Base-by-base conservation (phyloP, 2,113 vertebrate genomes). In the Mellivora capensis region DNA sequence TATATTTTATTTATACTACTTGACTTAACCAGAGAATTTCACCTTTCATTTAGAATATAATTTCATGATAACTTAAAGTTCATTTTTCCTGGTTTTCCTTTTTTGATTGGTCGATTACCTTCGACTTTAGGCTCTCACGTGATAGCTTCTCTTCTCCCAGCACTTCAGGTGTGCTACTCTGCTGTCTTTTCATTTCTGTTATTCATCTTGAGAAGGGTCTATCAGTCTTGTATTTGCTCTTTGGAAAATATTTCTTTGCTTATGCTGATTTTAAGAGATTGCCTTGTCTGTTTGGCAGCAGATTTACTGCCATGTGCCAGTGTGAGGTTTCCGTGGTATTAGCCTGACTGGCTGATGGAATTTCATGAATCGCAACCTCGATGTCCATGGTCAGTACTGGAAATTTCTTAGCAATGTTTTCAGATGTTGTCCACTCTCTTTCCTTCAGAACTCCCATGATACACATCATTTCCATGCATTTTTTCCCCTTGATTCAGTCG, bases 121-220 rank as follows among this genome's bases (percentile, higher is more conserved):
- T 71, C 20, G 2, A 47, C 54, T 71, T 9, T 3, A 29, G 20
- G 0, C 17, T 37, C 42, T 44, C 13, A 20, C 25, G 7, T 18
- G 17, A 29, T 7, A 4, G 0, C 7, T 31, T 37, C 71, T 44
- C 39, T 59, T 77, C 7, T 0, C 15, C 20, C 17, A 71, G 5
- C 14, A 39, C 42, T 72, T 44, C 29, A 15, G 34, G 52, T 29
- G 39, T 20, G 61, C 2, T 13, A 4, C 52, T 44, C 9, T 57
- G 12, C 15, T 31, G 4, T 37, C 84, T 69, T 59, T 71, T 47
- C 59, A 31, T 29, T 20, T 39, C 20, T 7, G 52, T 52, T 74
- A 7, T 54, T 59, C 37, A 4, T 31, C 7, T 37, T 49, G 29
- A 44, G 42, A 57, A 37, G 1, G 25, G 7, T 31, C 49, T 25